Percentiles rank a stretch among this genome's conserved stretches.
Evolutionary conservation across 2,113 vertebrate species (phyloP).

Genomic region (Pterophyllum scalare): DNA sequence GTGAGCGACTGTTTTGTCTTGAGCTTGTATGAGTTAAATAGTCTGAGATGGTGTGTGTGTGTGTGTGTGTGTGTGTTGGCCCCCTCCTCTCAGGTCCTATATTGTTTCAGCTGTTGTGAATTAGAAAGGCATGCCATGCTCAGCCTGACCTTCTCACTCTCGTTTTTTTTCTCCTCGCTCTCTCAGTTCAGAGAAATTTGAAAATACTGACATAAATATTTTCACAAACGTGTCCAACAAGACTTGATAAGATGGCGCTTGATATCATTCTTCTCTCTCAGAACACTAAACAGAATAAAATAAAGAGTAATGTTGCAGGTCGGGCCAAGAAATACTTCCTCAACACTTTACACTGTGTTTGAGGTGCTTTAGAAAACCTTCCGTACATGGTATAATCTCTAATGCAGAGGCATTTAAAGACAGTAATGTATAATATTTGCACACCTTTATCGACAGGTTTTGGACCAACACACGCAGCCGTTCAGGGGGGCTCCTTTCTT

Average conservation of each 20-base stretch:
- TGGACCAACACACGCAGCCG: not conserved
- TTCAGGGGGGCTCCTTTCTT: too few species aligned
- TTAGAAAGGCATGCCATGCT: constrained; percentile 73
- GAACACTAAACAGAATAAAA: not conserved
- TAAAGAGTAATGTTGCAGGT: not conserved
- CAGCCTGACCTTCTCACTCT: constrained; percentile 14
- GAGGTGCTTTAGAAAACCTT: not conserved
- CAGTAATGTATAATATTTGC: not conserved
- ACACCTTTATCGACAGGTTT: not conserved
- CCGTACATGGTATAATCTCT: not conserved
- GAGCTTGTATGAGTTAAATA: constrained; percentile 11
- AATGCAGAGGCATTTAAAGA: not conserved
- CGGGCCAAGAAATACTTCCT: not conserved
- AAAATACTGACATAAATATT: not conserved
- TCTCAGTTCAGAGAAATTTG: constrained; percentile 17
- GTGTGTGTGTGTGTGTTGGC: constrained; percentile 28
- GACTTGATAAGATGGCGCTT: not conserved
- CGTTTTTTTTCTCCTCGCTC: constrained; percentile 11
- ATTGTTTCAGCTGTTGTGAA: constrained; percentile 84
- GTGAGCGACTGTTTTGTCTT: constrained; percentile 10
- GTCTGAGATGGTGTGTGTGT: constrained; percentile 18
- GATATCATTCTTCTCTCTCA: not conserved
- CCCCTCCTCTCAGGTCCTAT: constrained; percentile 61
- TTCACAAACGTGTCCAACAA: not conserved
- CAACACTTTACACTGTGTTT: not conserved